A percentile compares a stretch with the other conserved stretches of the same genome.
phyloP scores from a whole-genome alignment of 2,797 vertebrate genomes.

The Benthosema pterotum region DNA sequence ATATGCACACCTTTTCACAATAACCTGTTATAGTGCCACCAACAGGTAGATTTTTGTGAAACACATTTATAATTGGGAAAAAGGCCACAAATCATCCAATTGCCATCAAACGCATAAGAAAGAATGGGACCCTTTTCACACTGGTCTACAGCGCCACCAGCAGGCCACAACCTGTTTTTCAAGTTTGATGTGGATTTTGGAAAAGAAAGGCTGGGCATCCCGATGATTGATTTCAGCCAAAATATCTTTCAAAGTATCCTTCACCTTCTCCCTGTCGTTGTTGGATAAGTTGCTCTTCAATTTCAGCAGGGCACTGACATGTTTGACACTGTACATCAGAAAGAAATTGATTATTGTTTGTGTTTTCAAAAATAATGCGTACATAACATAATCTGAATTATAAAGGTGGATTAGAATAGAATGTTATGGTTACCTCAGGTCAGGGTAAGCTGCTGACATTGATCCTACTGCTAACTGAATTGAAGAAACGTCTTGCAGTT shows the following conservation, averaged over 20 bases:
- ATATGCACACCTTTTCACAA: too few species aligned
- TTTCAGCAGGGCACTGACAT: slow-evolving; percentile 59
- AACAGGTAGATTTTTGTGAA: too few species aligned
- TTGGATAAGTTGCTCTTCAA: slow-evolving; percentile 62
- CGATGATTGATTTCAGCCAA: accelerated
- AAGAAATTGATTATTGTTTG: neutral
- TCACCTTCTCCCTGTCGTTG: slow-evolving; percentile 39
- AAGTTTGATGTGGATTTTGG: slow-evolving; percentile 55
- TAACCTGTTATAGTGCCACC: too few species aligned
- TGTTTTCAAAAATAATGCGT: neutral
- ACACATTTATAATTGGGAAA: too few species aligned
- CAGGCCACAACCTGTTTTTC: too few species aligned
- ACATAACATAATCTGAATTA: neutral
- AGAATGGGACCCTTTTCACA: too few species aligned
- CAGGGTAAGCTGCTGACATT: slow-evolving; percentile 47
- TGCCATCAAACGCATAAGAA: too few species aligned
- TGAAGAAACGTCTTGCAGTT: slow-evolving; percentile 63
- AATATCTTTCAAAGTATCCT: slow-evolving; percentile 56
- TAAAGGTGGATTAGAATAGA: neutral
- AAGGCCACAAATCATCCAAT: too few species aligned
- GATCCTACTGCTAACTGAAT: slow-evolving; percentile 58
- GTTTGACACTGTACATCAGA: slow-evolving; percentile 52
- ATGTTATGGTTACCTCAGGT: slow-evolving; percentile 57
- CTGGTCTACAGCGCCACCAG: too few species aligned
- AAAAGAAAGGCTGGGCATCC: slow-evolving; percentile 60